A percentile compares a stretch with the other conserved stretches of the same genome.
Evolutionary conservation across 1,140 invertebrate species (phyloP).

Genomic region (Dendroctonus valens): DNA sequence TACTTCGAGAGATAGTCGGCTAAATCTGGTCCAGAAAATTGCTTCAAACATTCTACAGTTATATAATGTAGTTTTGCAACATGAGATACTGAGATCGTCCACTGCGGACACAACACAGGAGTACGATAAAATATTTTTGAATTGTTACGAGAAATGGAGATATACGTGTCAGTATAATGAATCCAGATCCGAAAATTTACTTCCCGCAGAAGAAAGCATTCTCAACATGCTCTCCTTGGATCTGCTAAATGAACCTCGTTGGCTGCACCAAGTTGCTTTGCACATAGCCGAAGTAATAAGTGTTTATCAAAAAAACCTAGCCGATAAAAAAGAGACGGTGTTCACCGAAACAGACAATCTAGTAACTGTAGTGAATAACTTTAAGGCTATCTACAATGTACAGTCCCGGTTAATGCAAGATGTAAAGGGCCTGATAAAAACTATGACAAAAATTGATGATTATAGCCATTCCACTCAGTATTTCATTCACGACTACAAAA

Average conservation of each 20-base stretch:
- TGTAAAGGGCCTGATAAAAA: conserved; percentile 68
- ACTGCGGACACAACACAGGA: conserved; percentile 61
- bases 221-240: conserved; percentile 73
- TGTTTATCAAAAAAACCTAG: conserved; percentile 57
- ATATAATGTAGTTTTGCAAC: conserved; percentile 65
- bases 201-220: conserved; percentile 72
- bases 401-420: conserved; percentile 77
- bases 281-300: conserved; percentile 64
- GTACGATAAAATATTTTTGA: conserved; percentile 59
- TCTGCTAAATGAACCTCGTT: conserved; percentile 63
- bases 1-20: conserved; percentile 52
- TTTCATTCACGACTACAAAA: conserved; percentile 54
- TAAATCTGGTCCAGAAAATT: conserved; percentile 56
- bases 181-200: conserved; percentile 61
- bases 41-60: conserved; percentile 59
- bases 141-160: conserved; percentile 63
- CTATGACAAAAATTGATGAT: conserved; percentile 70
- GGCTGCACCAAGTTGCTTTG: conserved; percentile 61
- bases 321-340: conserved; percentile 54
- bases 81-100: conserved; percentile 65
- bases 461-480: conserved; percentile 51
- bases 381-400: conserved; percentile 60
- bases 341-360: conserved; percentile 53
- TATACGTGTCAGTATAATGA: conserved; percentile 62
- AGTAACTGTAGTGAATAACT: conserved; percentile 54